Evolutionary conservation across 1,140 invertebrate species (phyloP), one percentile per base, ranked within the genome.

Genomic region (Pygmarrhopalites habei): DNA sequence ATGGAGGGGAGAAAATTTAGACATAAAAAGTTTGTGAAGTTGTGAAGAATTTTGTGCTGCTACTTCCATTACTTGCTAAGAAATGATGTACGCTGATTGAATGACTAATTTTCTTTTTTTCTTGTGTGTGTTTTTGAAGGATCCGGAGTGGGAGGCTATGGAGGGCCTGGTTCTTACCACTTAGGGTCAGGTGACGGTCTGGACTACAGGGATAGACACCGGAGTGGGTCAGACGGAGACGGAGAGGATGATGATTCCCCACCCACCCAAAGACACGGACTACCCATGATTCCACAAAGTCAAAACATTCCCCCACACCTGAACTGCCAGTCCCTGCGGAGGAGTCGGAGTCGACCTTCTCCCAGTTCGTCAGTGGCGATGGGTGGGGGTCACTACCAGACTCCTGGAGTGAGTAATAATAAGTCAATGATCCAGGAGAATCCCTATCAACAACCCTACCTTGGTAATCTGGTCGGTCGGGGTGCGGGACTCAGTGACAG

Each of bases 401-500:
- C 59, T 51, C 64, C 64, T 1, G 60, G 35, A 1, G 41, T 26
- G 15, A 25, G 41, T n/a, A 28, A 29, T 26, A 51, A 51, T 41
- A 52, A 53, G 15, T 44, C 51, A 56, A 19, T 56, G 39, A 56
- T 56, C 14, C 53, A 46, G 41, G 58, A 47, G 21, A 47, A 29
- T 15, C 46, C 56, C 1, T 52, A 51, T n/a, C 64, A 69, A 46
- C 66, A 69, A 29, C 68, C 64, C 32, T 71, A 71, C 59, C 69
- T 67, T 44, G 65, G 67, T 19, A 66, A 64, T 2, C 68, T 68
- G 47, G 29, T 67, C 3, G 60, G 65, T 17, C 47, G 69, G 21
- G 44, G 58, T 28, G 82, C 82, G 55, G 85, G 85, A 39, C 80
- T 87, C 46, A 85, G 84, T 69, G 86, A 87, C 75, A 86, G 85